Percentiles rank a stretch among this genome's conserved stretches.
Conservation (phyloP, 2,113 vertebrate genomes). For the Amazona vittata region DNA sequence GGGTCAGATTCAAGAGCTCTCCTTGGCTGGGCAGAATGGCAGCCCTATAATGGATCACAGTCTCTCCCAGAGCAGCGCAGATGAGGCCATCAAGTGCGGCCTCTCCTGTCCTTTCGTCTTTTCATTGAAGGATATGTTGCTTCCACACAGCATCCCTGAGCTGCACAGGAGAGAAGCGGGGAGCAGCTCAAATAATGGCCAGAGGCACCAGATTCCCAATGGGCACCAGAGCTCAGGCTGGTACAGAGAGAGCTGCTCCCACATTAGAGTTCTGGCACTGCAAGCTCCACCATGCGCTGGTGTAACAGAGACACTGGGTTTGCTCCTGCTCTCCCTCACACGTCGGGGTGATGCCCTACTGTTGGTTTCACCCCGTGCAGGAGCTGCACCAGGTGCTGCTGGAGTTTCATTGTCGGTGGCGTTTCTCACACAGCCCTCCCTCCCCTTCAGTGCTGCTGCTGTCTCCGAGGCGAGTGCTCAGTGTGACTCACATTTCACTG, state of each 20-base stretch:
- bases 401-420: constrained; percentile 38
- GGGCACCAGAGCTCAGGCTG: not conserved
- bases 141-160: not conserved
- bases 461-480: not conserved
- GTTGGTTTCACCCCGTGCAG: not conserved
- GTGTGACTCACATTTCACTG: constrained; percentile 51
- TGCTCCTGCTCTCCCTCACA: not conserved
- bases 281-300: accelerated
- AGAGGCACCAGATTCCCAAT: not conserved
- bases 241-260: not conserved
- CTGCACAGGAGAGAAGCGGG: not conserved
- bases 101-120: not conserved
- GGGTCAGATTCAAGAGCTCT: not conserved
- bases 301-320: not conserved
- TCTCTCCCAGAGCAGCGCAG: not conserved
- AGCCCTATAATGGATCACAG: not conserved
- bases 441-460: not conserved
- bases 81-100: not conserved
- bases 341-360: not conserved
- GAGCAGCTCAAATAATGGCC: not conserved
- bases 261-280: accelerated
- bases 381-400: not conserved
- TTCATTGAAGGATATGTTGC: not conserved
- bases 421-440: constrained; percentile 44
- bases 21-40: not conserved